Conservation (phyloP, 2,888 invertebrate genomes). For the Colostygia pectinataria region DNA sequence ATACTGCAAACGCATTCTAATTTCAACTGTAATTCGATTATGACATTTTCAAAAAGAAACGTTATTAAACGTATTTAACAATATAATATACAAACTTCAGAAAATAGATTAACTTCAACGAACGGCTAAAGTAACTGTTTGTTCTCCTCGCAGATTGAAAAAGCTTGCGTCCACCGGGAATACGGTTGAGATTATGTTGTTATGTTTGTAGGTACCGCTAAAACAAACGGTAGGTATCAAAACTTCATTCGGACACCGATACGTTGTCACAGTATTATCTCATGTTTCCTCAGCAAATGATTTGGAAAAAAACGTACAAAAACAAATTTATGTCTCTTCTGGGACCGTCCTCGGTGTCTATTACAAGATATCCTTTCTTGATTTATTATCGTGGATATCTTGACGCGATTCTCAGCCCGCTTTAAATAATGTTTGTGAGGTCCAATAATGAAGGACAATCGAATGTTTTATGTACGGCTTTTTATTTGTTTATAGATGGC, state of each 20-base stretch:
- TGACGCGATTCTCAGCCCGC: constrained; percentile 44
- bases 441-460: constrained; percentile 55
- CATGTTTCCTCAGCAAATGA: constrained; percentile 61
- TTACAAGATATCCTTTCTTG: constrained; percentile 77
- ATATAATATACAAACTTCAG: too few species aligned
- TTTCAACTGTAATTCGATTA: too few species aligned
- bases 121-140: too few species aligned
- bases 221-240: constrained; percentile 44
- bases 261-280: constrained; percentile 37
- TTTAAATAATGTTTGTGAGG: constrained; percentile 58
- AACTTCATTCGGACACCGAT: constrained; percentile 54
- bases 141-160: too few species aligned
- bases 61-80: too few species aligned
- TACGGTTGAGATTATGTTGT: not conserved
- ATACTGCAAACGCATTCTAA: too few species aligned
- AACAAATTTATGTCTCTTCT: constrained; percentile 74
- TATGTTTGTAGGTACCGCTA: constrained; percentile 3
- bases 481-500: constrained; percentile 28
- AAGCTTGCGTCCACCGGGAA: not conserved
- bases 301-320: constrained; percentile 72
- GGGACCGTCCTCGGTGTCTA: constrained; percentile 72
- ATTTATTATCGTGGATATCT: constrained; percentile 73
- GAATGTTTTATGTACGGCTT: constrained; percentile 20
- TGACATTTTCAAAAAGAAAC: too few species aligned
- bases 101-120: too few species aligned